These are phyloP conservation scores for Caenorhabditis sp. DNA, from an alignment of 2,888 invertebrate species.

Conservation along the genomic window DNA sequence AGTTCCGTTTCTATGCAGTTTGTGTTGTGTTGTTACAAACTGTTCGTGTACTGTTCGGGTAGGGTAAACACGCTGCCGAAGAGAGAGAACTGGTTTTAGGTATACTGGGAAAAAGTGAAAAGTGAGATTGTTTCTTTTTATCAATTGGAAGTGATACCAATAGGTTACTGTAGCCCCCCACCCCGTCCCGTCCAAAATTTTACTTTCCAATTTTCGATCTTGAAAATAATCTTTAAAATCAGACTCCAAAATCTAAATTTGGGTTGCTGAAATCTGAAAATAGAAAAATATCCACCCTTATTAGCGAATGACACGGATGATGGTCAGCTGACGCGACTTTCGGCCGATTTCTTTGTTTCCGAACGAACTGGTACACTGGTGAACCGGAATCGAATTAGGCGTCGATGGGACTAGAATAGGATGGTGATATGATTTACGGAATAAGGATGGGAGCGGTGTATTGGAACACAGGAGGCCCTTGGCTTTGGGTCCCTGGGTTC, in stretches of 20 bases:
- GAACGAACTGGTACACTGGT: no score
- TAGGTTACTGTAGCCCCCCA: no score
- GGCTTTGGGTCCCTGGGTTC: no score
- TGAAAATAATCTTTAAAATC: not conserved
- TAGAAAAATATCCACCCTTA: not conserved
- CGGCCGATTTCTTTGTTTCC: not conserved
- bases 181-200: no score
- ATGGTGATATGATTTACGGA: slow-evolving; percentile 1
- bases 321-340: not conserved
- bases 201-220: not conserved
- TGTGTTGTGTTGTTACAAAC: not conserved
- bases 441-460: not conserved
- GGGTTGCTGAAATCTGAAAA: not conserved
- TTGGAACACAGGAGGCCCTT: no score
- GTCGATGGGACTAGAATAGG: not conserved
- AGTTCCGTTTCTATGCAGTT: not conserved
- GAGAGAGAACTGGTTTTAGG: not conserved
- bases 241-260: not conserved
- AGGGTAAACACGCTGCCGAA: not conserved
- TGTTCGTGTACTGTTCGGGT: not conserved
- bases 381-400: not conserved
- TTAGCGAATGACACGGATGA: slow-evolving; percentile 7
- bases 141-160: not conserved
- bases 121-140: not conserved
- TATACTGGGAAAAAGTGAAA: not conserved